A percentile compares a stretch with the other conserved stretches of the same genome.
phyloP scores from a whole-genome alignment of 1,140 invertebrate genomes.

The Cataglyphis hispanica region DNA sequence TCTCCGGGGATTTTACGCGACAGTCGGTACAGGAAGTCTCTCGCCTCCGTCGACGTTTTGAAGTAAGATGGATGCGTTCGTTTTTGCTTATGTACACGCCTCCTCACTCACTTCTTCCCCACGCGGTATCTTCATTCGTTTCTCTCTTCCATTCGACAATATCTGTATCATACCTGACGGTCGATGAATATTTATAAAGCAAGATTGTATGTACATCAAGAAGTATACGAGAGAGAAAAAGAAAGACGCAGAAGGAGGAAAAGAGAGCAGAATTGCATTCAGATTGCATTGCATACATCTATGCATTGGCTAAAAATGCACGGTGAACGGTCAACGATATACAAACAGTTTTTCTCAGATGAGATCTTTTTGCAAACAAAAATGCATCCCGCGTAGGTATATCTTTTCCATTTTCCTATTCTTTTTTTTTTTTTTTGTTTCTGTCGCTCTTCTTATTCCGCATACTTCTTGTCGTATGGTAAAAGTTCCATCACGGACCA shows the following conservation, averaged over 20 bases:
- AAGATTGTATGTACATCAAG: not conserved
- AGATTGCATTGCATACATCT: not conserved
- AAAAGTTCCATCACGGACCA: slow-evolving; percentile 5
- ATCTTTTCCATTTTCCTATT: not conserved
- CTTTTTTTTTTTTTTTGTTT: not conserved
- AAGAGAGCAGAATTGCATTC: not conserved
- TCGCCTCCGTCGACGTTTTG: slow-evolving; percentile 22
- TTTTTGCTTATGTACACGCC: slow-evolving; percentile 6
- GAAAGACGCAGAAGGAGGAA: not conserved
- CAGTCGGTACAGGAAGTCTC: slow-evolving; percentile 24
- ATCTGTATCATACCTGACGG: not conserved
- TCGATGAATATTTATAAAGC: slow-evolving; percentile 38
- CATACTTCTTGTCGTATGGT: not conserved
- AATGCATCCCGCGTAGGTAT: not conserved
- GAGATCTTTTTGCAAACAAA: slow-evolving; percentile 14
- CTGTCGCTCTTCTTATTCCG: not conserved
- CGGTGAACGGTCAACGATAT: not conserved
- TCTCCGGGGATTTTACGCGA: slow-evolving; percentile 53
- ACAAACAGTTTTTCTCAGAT: not conserved
- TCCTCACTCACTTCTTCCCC: no score
- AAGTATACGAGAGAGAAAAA: not conserved
- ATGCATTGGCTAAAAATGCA: slow-evolving; percentile 1
- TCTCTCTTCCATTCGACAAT: slow-evolving; percentile 9
- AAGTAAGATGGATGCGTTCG: slow-evolving; percentile 49
- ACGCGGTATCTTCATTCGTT: not conserved